These are phyloP conservation scores for Perithous albicinctus DNA, from an alignment of 2,888 invertebrate species.

Conservation along the genomic window DNA sequence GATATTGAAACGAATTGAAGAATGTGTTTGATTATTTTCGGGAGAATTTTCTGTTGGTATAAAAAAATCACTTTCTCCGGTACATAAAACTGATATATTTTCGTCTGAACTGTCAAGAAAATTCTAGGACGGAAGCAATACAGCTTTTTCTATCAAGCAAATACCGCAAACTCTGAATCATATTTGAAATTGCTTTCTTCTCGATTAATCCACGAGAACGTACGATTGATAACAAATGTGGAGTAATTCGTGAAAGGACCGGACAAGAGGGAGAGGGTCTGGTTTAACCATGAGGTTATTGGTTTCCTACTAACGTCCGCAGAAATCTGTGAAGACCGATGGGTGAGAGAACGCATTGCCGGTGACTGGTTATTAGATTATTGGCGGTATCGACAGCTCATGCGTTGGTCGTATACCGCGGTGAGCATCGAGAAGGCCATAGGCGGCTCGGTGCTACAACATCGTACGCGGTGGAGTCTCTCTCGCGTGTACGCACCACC, in stretches of 20 bases:
- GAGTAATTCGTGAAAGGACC: slow-evolving; percentile 39
- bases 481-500: slow-evolving; percentile 55
- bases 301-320: slow-evolving; percentile 75
- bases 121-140: neutral
- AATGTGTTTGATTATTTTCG: neutral
- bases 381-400: slow-evolving; percentile 84
- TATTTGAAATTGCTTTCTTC: slow-evolving; percentile 54
- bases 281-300: slow-evolving; percentile 67
- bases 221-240: slow-evolving; percentile 57
- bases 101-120: neutral
- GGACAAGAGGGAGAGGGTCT: slow-evolving; percentile 11
- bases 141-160: neutral
- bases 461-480: slow-evolving; percentile 1
- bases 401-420: slow-evolving; percentile 65
- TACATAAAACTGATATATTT: neutral
- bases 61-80: neutral
- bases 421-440: slow-evolving; percentile 29
- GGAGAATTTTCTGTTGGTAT: neutral
- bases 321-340: slow-evolving; percentile 80
- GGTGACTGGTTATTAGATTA: slow-evolving; percentile 85
- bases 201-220: slow-evolving; percentile 56
- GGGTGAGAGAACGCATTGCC: slow-evolving; percentile 82
- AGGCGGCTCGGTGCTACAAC: slow-evolving; percentile 42
- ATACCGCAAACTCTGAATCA: slow-evolving; percentile 33
- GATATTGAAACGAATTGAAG: no score